Percentiles rank a stretch among this genome's conserved stretches.
Conservation (phyloP, 2,888 invertebrate genomes). For the Chrysina gloriosa region DNA sequence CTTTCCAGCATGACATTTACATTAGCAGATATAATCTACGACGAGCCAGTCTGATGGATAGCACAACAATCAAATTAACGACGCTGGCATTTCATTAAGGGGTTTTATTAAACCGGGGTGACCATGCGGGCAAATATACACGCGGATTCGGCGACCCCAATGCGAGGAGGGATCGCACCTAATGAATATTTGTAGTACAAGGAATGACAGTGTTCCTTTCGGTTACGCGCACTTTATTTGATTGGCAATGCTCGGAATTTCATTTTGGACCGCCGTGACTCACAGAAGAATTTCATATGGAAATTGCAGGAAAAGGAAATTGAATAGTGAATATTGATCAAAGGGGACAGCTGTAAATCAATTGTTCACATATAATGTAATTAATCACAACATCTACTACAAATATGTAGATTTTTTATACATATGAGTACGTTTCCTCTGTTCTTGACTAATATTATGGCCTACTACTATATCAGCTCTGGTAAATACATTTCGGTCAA, state of each 20-base stretch:
- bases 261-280: constrained; percentile 49
- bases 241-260: constrained; percentile 54
- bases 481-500: too few relatives aligned
- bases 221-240: constrained; percentile 61
- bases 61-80: constrained; percentile 61
- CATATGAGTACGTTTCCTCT: too few relatives aligned
- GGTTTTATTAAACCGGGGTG: constrained; percentile 62
- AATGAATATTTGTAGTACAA: constrained; percentile 63
- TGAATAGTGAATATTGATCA: neutral
- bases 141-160: constrained; percentile 45
- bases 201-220: constrained; percentile 61
- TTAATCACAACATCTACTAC: too few relatives aligned
- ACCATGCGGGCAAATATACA: constrained; percentile 51
- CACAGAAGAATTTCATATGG: constrained; percentile 44
- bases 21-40: constrained; percentile 10
- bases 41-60: constrained; percentile 52
- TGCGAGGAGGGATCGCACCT: constrained; percentile 53
- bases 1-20: neutral
- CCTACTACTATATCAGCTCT: too few relatives aligned
- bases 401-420: too few relatives aligned
- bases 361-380: too few relatives aligned
- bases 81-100: constrained; percentile 61
- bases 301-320: neutral
- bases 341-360: neutral
- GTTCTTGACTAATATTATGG: too few relatives aligned